Evolutionary conservation across 2,113 vertebrate species (phyloP).

Genomic region (Syngnathoides biaculeatus): DNA sequence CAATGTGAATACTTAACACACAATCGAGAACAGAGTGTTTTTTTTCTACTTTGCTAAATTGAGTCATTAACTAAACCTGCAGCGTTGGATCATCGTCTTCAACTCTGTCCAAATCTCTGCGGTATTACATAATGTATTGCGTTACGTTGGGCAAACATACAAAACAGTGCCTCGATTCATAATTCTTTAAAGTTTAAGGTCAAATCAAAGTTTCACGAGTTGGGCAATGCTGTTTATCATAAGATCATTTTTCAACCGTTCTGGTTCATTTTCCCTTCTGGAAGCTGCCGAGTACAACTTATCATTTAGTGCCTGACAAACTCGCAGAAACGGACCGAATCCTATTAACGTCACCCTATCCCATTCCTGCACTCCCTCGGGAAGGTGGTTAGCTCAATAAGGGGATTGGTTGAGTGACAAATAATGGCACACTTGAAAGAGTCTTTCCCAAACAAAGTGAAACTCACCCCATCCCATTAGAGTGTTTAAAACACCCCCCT

Average conservation of each 20-base stretch:
- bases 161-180: conserved; percentile 7
- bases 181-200: neutral
- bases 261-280: neutral
- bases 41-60: conserved; percentile 34
- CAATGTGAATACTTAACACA: neutral
- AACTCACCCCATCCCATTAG: conserved; percentile 31
- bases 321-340: conserved; percentile 16
- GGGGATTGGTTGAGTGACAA: conserved; percentile 19
- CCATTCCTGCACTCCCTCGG: neutral
- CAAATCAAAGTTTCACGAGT: neutral
- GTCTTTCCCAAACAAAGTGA: conserved; percentile 31
- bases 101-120: neutral
- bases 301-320: conserved; percentile 8
- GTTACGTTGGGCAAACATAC: conserved; percentile 19
- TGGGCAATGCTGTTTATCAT: neutral
- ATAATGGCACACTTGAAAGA: conserved; percentile 40
- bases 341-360: conserved; percentile 1
- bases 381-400: conserved; percentile 20
- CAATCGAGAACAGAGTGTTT: conserved; percentile 32
- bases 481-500: conserved; percentile 26
- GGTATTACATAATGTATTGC: conserved; percentile 46
- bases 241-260: neutral
- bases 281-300: neutral
- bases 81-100: conserved; percentile 12
- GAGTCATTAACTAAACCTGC: conserved; percentile 37